Base-by-base conservation (phyloP, 2,888 invertebrate species). In the Halictus quadricinctus region DNA sequence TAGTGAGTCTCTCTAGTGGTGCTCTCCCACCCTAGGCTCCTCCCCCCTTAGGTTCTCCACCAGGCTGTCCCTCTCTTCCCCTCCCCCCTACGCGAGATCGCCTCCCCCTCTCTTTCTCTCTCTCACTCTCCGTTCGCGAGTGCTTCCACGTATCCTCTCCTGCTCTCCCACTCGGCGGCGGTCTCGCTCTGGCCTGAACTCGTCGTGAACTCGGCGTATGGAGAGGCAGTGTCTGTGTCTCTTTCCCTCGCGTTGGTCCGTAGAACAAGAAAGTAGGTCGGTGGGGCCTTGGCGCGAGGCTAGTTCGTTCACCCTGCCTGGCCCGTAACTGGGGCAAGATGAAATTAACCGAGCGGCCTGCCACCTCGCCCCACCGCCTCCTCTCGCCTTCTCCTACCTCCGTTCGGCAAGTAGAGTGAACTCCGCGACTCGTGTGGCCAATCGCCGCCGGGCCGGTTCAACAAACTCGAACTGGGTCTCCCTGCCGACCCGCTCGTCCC, bases 271-370 rank as follows among this genome's bases (percentile, higher is more conserved):
- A 95, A 94, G 94, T 94, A 93, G 95, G 93, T 93, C 94, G 94
- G 90, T 91, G 92, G 93, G 92, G 93, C 94, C 95, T 94, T 93
- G 94, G 92, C 92, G 93, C 94, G 95, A 95, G 96, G 95, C 95
- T 96, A 95, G 96, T 95, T 95, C 96, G 95, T 96, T 96, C 95
- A 96, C 95, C 96, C 95, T 94, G 93, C 93, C 94, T 93, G 94
- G 94, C 93, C 94, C 94, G 95, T 95, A 96, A 96, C 96, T 96
- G 95, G 96, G 96, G 95, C 96, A 96, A 96, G 96, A 96, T 96
- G 96, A 96, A 96, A 96, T 96, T 95, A 95, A 95, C 95, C 95
- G 93, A 94, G 92, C 92, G 88, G 89, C 88, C 90, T 85, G 85
- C 87, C 89, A 79, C 87, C 82, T 88, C 84, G 83, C 87, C 73